Percentiles rank a stretch among this genome's conserved stretches.
Conservation (phyloP, 23 tunicate genomes). For the Diplosoma virens region DNA sequence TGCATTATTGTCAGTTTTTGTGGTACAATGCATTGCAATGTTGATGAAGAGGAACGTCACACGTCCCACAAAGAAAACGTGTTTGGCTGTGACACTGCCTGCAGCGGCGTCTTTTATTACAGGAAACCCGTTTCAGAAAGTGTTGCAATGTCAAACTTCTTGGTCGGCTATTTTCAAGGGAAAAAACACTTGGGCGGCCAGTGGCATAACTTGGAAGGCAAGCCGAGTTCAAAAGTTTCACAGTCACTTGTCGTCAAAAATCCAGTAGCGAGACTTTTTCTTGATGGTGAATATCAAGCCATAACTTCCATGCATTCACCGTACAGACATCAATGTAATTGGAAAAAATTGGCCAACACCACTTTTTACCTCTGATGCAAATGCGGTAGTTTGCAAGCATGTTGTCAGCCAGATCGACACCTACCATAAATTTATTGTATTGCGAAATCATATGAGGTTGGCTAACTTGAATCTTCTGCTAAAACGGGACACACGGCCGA, state of each 20-base stretch:
- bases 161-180: constrained; percentile 4
- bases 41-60: too few species aligned
- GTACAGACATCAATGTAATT: background rate
- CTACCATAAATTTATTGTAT: constrained; percentile 2
- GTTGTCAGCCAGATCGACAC: constrained; percentile 15
- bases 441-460: constrained; percentile 13
- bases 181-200: constrained; percentile 22
- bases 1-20: too few species aligned
- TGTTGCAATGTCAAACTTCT: constrained; percentile 1
- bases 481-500: background rate
- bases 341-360: constrained; percentile 14
- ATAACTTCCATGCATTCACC: constrained; percentile 1
- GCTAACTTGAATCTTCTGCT: constrained; percentile 2
- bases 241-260: constrained; percentile 5
- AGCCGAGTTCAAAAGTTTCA: constrained; percentile 5
- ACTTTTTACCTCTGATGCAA: constrained; percentile 8
- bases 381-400: constrained; percentile 2
- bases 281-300: constrained; percentile 10
- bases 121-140: constrained; percentile 1
- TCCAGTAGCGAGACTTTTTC: constrained; percentile 5
- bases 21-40: too few species aligned
- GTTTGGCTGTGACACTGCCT: too few species aligned
- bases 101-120: constrained; percentile 7
- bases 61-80: too few species aligned
- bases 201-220: constrained; percentile 1